Base-by-base conservation (phyloP, 2,113 vertebrate species). In the Sinocyclocheilus anshuiensis region DNA sequence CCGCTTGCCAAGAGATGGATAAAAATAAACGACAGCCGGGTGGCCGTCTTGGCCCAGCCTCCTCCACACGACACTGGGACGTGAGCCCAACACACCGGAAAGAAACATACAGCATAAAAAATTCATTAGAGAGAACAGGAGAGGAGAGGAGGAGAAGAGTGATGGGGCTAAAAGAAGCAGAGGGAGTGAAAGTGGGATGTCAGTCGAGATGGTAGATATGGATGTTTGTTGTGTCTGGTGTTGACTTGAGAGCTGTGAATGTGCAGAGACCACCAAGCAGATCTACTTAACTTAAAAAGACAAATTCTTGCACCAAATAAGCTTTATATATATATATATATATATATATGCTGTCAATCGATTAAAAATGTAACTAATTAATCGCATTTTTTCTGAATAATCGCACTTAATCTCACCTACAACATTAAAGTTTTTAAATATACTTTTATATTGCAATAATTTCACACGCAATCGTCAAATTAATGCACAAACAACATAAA, bases 21-120 rank as follows among this genome's bases (percentile, higher is more conserved):
- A 87, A 89, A 89, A 89, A 91, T 90, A 90, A 87, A 82, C 29
- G 16, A 33, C 33, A 18, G 84, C 78, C 45, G 81, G 81, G 69
- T 39, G 33, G 84, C 45, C 48, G 63, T 42, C 71, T 78, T 76
- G 53, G 67, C 29, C 84, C 74, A 50, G 78, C 36, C 88, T 89
- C 79, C 87, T 82, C 78, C 33, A 39, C 88, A 88, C 29, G 20
- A 78, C 80, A 84, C 67, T 36, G 57, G 81, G 77, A 81, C 59
- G 13, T 9, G 67, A 86, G 86, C 57, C 65, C 18, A 55, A 50
- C 79, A 45, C 79, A 77, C 53, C 77, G 65, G 77, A 76, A 84
- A 86, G 63, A 86, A 89, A 83, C 55, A 87, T 15, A 76, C 29
- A 76, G 75, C 84, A 86, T 89, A 50, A 83, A 87, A 83, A 78